These are phyloP conservation scores for Abscondita cerata DNA, from an alignment of 2,888 invertebrate genomes.

Conservation along the genomic window DNA sequence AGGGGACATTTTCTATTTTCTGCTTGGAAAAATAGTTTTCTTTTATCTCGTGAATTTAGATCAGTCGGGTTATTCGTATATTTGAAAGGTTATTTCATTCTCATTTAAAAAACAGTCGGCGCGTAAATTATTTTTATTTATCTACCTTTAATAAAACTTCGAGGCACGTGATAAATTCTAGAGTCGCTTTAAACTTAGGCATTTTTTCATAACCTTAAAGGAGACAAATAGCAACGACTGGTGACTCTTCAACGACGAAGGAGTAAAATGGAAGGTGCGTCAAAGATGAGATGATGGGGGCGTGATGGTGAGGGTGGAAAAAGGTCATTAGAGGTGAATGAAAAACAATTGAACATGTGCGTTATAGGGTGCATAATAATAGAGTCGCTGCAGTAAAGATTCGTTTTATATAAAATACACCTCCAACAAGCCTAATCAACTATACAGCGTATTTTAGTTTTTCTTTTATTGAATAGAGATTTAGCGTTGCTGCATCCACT, in stretches of 20 bases:
- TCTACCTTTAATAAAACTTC: too few relatives aligned
- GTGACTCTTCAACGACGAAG: neutral
- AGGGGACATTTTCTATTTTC: conserved; percentile 24
- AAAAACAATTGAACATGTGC: conserved; percentile 14
- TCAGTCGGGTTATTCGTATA: conserved; percentile 15
- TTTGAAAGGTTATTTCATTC: conserved; percentile 15
- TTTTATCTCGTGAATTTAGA: conserved; percentile 22
- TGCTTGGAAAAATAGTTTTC: conserved; percentile 28
- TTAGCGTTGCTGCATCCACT: too few relatives aligned
- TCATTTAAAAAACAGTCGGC: neutral
- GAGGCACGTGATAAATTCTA: too few relatives aligned
- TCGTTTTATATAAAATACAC: neutral
- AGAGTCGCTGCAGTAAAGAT: conserved; percentile 8
- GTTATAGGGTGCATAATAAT: conserved; percentile 14
- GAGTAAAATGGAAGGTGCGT: conserved; percentile 8
- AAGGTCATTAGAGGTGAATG: conserved; percentile 15
- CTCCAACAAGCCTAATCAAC: too few relatives aligned
- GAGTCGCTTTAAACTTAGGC: too few relatives aligned
- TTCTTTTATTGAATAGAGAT: too few relatives aligned
- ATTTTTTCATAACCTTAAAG: too few relatives aligned
- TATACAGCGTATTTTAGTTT: too few relatives aligned
- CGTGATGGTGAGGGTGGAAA: conserved; percentile 10
- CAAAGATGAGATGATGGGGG: conserved; percentile 13
- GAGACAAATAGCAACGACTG: neutral
- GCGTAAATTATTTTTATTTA: too few relatives aligned